phyloP scores from a whole-genome alignment of 2,888 invertebrate species.

The Hipparchia semele region DNA sequence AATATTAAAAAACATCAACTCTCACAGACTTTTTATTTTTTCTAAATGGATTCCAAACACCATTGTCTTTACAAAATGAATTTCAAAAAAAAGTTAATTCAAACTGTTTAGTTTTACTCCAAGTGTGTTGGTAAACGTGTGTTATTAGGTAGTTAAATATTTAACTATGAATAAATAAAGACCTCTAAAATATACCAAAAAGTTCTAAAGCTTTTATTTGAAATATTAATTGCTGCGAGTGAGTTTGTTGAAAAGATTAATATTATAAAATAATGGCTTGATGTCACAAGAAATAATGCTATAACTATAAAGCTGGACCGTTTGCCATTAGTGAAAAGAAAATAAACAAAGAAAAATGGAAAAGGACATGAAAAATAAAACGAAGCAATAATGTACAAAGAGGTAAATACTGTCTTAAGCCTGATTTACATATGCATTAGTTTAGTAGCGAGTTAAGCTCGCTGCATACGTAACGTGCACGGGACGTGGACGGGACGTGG shows the following conservation, averaged over 20 bases:
- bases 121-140: background rate
- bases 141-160: background rate
- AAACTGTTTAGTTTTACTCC: background rate
- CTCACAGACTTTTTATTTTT: slow-evolving; percentile 9
- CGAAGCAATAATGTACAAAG: background rate
- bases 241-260: too few relatives aligned
- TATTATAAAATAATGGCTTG: background rate
- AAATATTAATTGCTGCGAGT: too few relatives aligned
- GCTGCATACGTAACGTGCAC: too few relatives aligned
- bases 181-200: background rate
- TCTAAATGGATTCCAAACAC: slow-evolving; percentile 17
- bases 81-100: background rate
- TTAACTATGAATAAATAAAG: background rate
- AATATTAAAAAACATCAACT: background rate
- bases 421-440: too few relatives aligned
- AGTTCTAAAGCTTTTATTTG: too few relatives aligned
- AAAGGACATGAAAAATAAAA: background rate
- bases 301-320: too few relatives aligned
- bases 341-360: background rate
- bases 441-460: too few relatives aligned
- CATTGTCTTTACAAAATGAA: slow-evolving; percentile 28
- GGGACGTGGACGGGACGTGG: too few relatives aligned
- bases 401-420: background rate
- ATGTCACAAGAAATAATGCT: background rate
- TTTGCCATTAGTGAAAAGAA: background rate